Conservation (phyloP, 2,797 vertebrate genomes). For the Lemur catta region DNA sequence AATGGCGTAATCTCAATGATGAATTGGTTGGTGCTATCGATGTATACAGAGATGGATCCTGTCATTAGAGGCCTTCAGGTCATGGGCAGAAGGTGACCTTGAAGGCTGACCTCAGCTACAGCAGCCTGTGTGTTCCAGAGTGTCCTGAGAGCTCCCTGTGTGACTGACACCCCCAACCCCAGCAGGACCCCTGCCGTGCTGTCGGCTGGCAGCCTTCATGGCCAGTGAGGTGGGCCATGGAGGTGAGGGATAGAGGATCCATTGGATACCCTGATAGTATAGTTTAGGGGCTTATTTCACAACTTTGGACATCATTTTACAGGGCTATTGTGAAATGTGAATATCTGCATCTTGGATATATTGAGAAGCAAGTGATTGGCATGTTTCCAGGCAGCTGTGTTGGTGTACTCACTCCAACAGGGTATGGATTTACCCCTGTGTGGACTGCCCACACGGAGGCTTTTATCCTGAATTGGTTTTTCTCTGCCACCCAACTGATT, state of each 20-base stretch:
- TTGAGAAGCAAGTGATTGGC: not conserved
- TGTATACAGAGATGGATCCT: not conserved
- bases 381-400: not conserved
- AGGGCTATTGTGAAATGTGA: not conserved
- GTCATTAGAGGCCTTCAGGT: not conserved
- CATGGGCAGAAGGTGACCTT: not conserved
- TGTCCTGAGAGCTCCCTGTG: not conserved
- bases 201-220: not conserved
- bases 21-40: not conserved
- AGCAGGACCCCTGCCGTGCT: too few relatives aligned
- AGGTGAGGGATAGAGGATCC: not conserved
- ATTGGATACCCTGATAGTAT: not conserved
- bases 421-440: not conserved
- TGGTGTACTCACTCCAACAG: not conserved
- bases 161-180: not conserved
- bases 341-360: not conserved
- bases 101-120: not conserved
- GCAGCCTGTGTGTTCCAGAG: not conserved
- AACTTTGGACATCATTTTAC: not conserved
- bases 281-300: not conserved
- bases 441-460: not conserved
- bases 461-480: not conserved
- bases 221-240: not conserved
- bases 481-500: not conserved
- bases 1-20: not conserved